Evolutionary conservation across 2,888 invertebrate species (phyloP), one percentile per base, ranked within the genome.

Genomic region (Entomobrya multifasciata): DNA sequence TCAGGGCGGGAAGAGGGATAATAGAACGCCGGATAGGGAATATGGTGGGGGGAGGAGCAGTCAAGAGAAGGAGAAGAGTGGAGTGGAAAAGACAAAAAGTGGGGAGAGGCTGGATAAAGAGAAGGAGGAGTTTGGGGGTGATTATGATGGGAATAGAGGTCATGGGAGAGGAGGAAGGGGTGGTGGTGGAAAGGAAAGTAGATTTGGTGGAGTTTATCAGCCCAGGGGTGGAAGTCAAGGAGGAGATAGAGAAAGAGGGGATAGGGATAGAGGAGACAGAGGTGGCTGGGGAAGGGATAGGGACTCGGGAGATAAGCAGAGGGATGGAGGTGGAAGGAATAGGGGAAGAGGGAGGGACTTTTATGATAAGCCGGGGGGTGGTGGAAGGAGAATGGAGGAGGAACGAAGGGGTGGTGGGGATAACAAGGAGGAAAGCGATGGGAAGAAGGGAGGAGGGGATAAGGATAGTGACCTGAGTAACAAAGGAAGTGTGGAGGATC

Each of bases 141-240:
- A 79, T 30, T 76, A 77, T 67, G 82, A 70, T n/a, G n/a, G n/a
- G n/a, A n/a, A n/a, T 30, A 57, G 83, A 41, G 77, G 80, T 6
- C 78, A 86, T 36, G 41, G 65, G 11, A 78, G 86, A 44, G 65
- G 76, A 44, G 84, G 80, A 13, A 27, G 82, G 4, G 79, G 74
- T 20, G 67, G 55, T 11, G 57, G 88, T 17, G 84, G 85, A 6
- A 67, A 87, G 27, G 89, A 89, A n/a, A 60, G 89, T 67, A 84
- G 86, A 13, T 89, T 86, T 70, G 89, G 87, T 55, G 88, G 87
- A 20, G 88, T 89, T 3, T 90, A 90, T 67, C 89, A 88, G 41
- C 87, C 88, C 8, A 55, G 85, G 78, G 86, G 77, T 62, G 83
- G 83, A 13, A 30, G 52, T 72, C 77, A 60, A 20, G 47, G 41